Evolutionary conservation across 2,888 invertebrate genomes (phyloP).

Genomic region (Philopedon plagiatum): DNA sequence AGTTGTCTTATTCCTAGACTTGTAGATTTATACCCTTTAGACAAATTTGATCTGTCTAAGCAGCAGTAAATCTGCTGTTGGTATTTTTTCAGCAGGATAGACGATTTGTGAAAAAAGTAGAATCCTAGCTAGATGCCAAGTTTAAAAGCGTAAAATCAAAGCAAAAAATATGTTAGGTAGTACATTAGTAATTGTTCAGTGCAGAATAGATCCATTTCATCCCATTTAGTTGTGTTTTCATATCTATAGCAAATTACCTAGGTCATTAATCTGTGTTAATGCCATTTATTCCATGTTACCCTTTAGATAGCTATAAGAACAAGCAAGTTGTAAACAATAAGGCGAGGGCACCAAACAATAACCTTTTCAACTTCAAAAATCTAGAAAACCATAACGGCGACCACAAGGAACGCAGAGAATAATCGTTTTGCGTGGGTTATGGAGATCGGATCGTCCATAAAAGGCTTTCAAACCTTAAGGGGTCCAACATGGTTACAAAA

Average conservation of each 20-base stretch:
- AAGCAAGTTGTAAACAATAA: constrained; percentile 37
- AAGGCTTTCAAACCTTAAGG: constrained; percentile 33
- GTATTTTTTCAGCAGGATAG: too few species aligned
- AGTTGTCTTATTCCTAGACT: too few species aligned
- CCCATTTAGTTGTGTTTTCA: too few species aligned
- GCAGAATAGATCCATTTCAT: background rate
- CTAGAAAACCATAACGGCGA: constrained; percentile 46
- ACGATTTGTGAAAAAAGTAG: too few species aligned
- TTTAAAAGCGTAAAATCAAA: too few species aligned
- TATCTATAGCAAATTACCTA: background rate
- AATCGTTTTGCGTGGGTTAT: constrained; percentile 47
- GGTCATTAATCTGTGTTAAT: background rate
- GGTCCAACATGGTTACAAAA: constrained; percentile 8
- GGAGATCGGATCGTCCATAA: constrained; percentile 42
- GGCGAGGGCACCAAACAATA: constrained; percentile 47
- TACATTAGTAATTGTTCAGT: too few species aligned
- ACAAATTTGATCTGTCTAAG: too few species aligned
- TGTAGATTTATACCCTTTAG: too few species aligned
- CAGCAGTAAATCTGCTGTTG: too few species aligned
- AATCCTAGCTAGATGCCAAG: too few species aligned
- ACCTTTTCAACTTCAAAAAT: constrained; percentile 47
- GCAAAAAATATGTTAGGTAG: too few species aligned
- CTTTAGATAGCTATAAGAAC: constrained; percentile 37
- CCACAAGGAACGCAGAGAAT: constrained; percentile 42
- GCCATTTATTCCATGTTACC: constrained; percentile 13